Evolutionary conservation across 1,140 invertebrate genomes (phyloP).

Genomic region (Eueides isabella): DNA sequence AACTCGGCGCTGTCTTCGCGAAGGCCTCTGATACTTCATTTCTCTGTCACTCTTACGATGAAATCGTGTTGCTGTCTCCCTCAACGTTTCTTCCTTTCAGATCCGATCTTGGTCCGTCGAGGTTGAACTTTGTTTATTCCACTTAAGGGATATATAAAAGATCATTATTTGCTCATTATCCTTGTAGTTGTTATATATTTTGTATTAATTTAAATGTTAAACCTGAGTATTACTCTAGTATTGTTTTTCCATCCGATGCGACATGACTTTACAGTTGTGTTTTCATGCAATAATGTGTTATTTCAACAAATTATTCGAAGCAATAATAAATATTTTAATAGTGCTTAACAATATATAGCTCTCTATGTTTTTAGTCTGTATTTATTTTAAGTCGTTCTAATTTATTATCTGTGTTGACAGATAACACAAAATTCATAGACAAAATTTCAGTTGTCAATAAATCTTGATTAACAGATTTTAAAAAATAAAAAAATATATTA

Average conservation of each 20-base stretch:
- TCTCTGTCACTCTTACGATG: constrained; percentile 70
- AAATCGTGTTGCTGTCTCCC: constrained; percentile 60
- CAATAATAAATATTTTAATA: constrained; percentile 63
- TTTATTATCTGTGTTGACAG: background rate
- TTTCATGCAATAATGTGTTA: constrained; percentile 45
- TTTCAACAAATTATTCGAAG: constrained; percentile 70
- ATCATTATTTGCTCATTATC: constrained; percentile 60
- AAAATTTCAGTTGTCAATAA: constrained; percentile 28
- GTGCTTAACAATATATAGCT: constrained; percentile 47
- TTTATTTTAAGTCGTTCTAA: constrained; percentile 10
- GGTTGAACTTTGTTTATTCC: constrained; percentile 34
- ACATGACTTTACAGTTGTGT: constrained; percentile 58
- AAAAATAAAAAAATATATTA: background rate
- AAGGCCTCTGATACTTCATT: constrained; percentile 44
- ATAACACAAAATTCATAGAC: constrained; percentile 18
- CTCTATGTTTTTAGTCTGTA: constrained; percentile 39
- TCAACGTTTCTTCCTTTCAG: constrained; percentile 55
- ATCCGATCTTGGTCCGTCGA: constrained; percentile 36
- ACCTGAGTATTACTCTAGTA: constrained; percentile 51
- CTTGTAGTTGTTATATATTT: constrained; percentile 37
- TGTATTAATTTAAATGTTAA: constrained; percentile 30
- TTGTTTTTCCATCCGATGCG: constrained; percentile 67
- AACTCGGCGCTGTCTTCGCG: constrained; percentile 37
- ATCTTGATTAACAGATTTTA: background rate
- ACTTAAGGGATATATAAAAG: constrained; percentile 38